phyloP scores from a whole-genome alignment of 1,140 invertebrate species.

The Marisa cornuarietis region DNA sequence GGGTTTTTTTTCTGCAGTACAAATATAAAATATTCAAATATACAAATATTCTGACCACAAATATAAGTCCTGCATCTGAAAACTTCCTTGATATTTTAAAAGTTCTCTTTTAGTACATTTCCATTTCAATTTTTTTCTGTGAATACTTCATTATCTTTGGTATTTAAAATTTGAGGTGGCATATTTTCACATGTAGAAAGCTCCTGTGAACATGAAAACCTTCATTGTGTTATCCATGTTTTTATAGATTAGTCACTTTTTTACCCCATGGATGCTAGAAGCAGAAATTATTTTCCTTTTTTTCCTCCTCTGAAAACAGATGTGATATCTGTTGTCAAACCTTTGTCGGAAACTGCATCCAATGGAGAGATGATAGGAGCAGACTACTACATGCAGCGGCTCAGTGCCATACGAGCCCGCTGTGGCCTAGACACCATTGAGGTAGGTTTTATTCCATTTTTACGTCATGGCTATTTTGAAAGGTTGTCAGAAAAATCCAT shows the following conservation, averaged over 20 bases:
- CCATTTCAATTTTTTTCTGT: background rate
- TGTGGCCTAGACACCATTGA: slow-evolving; percentile 56
- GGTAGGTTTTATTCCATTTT: background rate
- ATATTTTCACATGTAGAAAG: background rate
- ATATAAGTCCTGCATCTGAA: background rate
- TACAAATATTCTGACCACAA: background rate
- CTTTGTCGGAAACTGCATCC: slow-evolving; percentile 12
- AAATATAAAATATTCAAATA: too few species aligned
- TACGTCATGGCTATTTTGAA: background rate
- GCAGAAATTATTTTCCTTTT: too few species aligned
- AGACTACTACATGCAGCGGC: slow-evolving; percentile 54
- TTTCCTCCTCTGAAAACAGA: background rate
- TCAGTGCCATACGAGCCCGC: slow-evolving; percentile 49
- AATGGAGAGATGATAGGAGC: slow-evolving; percentile 26
- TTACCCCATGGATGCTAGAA: too few species aligned
- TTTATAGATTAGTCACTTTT: too few species aligned
- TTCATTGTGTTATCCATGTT: too few species aligned
- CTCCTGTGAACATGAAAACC: too few species aligned
- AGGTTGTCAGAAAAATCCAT: background rate
- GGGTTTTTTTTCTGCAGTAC: background rate
- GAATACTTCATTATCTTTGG: background rate
- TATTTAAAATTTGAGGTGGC: background rate
- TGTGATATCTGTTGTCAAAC: slow-evolving; percentile 9
- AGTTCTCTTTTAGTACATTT: too few species aligned
- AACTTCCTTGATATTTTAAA: background rate